These are phyloP conservation scores for Monopterus albus DNA, from an alignment of 2,113 vertebrate species.

Conservation along the genomic window DNA sequence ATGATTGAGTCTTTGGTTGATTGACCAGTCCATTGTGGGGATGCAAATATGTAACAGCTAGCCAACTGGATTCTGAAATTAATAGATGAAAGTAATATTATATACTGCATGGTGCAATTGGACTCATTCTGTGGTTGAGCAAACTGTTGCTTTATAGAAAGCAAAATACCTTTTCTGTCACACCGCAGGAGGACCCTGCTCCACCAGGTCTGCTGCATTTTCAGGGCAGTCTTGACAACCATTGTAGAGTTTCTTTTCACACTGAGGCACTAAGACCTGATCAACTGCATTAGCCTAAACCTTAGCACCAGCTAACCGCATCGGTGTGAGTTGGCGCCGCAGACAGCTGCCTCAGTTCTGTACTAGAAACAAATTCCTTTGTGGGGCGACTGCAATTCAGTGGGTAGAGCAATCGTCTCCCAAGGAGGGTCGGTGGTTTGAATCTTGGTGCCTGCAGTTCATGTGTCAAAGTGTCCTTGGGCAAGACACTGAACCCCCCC, in stretches of 20 bases:
- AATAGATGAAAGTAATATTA: not conserved
- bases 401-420: too few species aligned
- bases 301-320: conserved; percentile 17
- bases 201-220: conserved; percentile 2
- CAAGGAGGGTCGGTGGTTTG: too few species aligned
- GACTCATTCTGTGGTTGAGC: not conserved
- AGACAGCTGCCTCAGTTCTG: too few species aligned
- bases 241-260: not conserved
- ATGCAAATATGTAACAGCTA: not conserved
- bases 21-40: too few species aligned
- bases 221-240: not conserved
- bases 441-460: too few species aligned
- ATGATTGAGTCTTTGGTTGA: too few species aligned
- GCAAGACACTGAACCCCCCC: too few species aligned
- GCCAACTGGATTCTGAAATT: not conserved
- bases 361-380: too few species aligned
- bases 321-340: too few species aligned
- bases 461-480: too few species aligned
- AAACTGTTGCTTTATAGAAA: not conserved
- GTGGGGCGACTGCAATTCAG: too few species aligned
- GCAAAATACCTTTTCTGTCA: not conserved
- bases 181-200: not conserved
- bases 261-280: conserved; percentile 26
- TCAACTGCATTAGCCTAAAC: conserved; percentile 1
- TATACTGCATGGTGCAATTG: not conserved